Conservation (phyloP, 2,888 invertebrate species). For the Endotricha flammealis region DNA sequence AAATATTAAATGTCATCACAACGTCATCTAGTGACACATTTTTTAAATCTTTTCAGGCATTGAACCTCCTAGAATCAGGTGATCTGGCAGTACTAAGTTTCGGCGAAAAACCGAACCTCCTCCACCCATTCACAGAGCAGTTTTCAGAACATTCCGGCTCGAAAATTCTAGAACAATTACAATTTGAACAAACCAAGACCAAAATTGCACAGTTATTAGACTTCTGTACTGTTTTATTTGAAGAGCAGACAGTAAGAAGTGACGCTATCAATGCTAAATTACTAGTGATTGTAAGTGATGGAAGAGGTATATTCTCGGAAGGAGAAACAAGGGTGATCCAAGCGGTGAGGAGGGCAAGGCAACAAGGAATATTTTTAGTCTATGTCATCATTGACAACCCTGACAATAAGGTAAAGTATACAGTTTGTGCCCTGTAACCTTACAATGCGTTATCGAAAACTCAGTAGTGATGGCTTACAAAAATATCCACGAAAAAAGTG, state of each 20-base stretch:
- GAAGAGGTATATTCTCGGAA: conserved; percentile 93
- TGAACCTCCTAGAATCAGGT: conserved; percentile 95
- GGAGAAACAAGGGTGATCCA: conserved; percentile 86
- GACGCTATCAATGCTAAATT: conserved; percentile 86
- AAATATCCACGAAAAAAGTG: too few relatives aligned
- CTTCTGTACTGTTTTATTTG: conserved; percentile 82
- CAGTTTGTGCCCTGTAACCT: too few relatives aligned
- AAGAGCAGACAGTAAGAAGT: conserved; percentile 64
- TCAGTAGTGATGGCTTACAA: too few relatives aligned
- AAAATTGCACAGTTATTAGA: conserved; percentile 90
- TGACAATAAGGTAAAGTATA: conserved; percentile 83
- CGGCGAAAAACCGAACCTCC: conserved; percentile 89
- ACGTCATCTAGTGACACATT: conserved; percentile 4
- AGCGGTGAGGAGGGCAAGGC: conserved; percentile 88
- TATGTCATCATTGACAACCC: conserved; percentile 98
- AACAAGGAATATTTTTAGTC: conserved; percentile 93
- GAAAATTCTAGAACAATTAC: conserved; percentile 86
- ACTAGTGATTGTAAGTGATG: conserved; percentile 95
- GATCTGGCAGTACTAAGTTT: conserved; percentile 94
- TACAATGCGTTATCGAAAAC: too few relatives aligned
- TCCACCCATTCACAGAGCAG: conserved; percentile 92
- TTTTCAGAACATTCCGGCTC: conserved; percentile 93
- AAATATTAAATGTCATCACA: too few relatives aligned
- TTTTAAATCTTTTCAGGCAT: conserved; percentile 77
- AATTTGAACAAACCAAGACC: conserved; percentile 94